These are phyloP conservation scores for Coccyzus lansbergi DNA, from an alignment of 2,797 vertebrate species.

Conservation along the genomic window DNA sequence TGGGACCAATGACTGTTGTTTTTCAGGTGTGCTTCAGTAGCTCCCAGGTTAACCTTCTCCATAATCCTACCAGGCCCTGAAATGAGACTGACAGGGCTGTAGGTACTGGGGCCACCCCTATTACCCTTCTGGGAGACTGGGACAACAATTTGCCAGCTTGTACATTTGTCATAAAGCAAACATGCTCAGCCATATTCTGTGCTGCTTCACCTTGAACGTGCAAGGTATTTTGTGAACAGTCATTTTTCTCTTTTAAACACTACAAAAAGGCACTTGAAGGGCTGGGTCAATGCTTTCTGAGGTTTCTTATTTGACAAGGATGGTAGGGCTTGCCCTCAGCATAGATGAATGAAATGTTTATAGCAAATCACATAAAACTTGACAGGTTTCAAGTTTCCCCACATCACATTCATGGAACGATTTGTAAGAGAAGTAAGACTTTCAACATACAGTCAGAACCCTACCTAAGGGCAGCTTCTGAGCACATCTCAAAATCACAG, in stretches of 20 bases:
- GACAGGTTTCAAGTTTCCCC: background rate
- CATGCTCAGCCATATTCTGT: rapidly evolving
- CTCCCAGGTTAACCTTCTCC: too few relatives aligned
- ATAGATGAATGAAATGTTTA: background rate
- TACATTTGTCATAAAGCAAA: background rate
- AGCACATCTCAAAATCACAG: background rate
- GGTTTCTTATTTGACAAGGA: background rate
- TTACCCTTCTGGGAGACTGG: too few relatives aligned
- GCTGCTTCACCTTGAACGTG: rapidly evolving
- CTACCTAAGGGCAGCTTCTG: background rate
- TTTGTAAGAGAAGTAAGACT: background rate
- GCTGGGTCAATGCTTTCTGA: background rate
- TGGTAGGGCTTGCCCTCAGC: background rate
- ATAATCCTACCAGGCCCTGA: too few relatives aligned
- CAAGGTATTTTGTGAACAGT: background rate
- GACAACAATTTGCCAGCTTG: too few relatives aligned
- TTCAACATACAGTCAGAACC: background rate
- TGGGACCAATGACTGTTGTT: too few relatives aligned
- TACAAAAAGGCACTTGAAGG: background rate
- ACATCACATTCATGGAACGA: background rate
- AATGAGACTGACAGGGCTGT: too few relatives aligned
- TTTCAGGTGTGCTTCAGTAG: too few relatives aligned
- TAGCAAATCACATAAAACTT: background rate
- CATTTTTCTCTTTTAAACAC: background rate
- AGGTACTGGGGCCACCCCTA: too few relatives aligned